A percentile compares a stretch with the other conserved stretches of the same genome.
Evolutionary conservation across 1,140 invertebrate genomes (phyloP).

Genomic region (Sweltsa coloradensis): DNA sequence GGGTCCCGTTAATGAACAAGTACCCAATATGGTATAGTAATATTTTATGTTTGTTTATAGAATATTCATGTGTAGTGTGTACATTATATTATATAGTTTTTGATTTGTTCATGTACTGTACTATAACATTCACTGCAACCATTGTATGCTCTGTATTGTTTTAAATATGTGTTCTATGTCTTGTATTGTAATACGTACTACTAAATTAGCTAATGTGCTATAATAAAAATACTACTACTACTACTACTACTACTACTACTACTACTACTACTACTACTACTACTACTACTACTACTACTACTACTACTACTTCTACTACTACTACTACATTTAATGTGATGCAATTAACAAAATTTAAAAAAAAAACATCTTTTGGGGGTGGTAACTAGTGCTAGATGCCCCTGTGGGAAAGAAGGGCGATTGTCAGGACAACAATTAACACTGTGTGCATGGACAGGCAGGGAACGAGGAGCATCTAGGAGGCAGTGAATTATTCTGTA

Average conservation of each 20-base stretch:
- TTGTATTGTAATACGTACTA: neutral
- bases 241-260: constrained; percentile 1
- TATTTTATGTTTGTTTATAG: neutral
- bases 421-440: too few relatives aligned
- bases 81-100: neutral
- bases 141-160: neutral
- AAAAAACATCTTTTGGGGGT: too few relatives aligned
- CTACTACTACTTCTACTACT: neutral
- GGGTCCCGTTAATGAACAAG: too few relatives aligned
- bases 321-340: too few relatives aligned
- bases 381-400: too few relatives aligned
- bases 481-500: too few relatives aligned
- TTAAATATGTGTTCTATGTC: neutral
- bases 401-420: too few relatives aligned
- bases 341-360: too few relatives aligned
- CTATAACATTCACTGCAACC: neutral
- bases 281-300: constrained; percentile 1
- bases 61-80: neutral
- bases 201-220: neutral
- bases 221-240: neutral
- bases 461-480: too few relatives aligned
- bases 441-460: too few relatives aligned
- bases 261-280: constrained; percentile 1
- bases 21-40: neutral
- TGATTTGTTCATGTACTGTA: neutral